Evolutionary conservation across 2,113 vertebrate species (phyloP).

Genomic region (Dermatemys mawii): DNA sequence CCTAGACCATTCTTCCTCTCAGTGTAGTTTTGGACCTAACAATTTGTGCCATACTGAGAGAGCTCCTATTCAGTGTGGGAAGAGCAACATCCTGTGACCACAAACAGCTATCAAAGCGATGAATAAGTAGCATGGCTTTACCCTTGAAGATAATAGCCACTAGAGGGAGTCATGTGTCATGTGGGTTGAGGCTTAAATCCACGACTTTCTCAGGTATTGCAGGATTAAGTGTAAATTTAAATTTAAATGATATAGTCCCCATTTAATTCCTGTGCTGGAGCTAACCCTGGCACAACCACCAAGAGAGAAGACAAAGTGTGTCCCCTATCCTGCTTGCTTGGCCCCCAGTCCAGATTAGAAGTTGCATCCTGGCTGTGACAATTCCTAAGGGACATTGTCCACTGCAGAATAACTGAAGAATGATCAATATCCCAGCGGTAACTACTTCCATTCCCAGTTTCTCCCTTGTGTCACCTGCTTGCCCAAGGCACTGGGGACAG

Average conservation of each 20-base stretch:
- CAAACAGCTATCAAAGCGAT: too few species aligned
- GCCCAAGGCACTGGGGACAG: fast-evolving
- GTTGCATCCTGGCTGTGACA: fast-evolving
- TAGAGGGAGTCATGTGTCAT: too few species aligned
- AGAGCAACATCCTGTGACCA: too few species aligned
- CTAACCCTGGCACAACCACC: neutral
- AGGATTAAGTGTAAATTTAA: neutral
- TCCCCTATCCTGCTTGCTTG: fast-evolving
- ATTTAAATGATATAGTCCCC: fast-evolving
- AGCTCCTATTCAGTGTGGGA: too few species aligned
- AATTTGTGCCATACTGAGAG: neutral
- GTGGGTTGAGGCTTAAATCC: neutral
- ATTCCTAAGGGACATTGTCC: neutral
- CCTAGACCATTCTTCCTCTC: too few species aligned
- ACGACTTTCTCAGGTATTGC: neutral
- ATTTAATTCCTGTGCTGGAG: fast-evolving
- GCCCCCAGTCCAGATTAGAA: fast-evolving
- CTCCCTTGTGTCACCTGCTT: fast-evolving
- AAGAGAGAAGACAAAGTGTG: fast-evolving
- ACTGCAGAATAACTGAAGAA: fast-evolving
- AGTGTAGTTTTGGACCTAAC: too few species aligned
- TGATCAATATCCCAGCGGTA: fast-evolving
- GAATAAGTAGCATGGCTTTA: too few species aligned
- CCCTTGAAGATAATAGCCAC: too few species aligned
- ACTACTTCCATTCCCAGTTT: fast-evolving